phyloP scores from a whole-genome alignment of 2,888 invertebrate genomes.

The Heliconius ethilla region DNA sequence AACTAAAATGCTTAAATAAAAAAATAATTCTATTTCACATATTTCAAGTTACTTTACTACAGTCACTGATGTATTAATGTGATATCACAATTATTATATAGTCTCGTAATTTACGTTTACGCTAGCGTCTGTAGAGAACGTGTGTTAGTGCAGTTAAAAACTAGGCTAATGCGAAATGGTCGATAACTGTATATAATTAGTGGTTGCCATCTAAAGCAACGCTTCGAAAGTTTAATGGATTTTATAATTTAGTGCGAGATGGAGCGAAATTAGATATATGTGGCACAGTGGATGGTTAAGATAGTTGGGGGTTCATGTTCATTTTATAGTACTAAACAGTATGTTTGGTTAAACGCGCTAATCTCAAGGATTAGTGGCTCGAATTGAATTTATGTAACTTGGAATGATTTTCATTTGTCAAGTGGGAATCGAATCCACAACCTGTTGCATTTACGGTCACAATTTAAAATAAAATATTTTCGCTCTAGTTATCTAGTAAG shows the following conservation, averaged over 20 bases:
- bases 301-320: background rate
- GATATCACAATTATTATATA: constrained; percentile 13
- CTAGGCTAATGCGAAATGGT: constrained; percentile 47
- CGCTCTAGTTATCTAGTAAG: too few relatives aligned
- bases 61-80: constrained; percentile 5
- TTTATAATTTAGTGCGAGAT: constrained; percentile 15
- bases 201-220: constrained; percentile 28
- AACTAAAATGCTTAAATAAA: constrained; percentile 29
- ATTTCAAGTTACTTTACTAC: constrained; percentile 7
- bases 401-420: too few relatives aligned
- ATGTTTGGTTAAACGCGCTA: background rate
- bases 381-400: background rate
- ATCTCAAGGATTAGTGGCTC: too few relatives aligned
- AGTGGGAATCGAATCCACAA: too few relatives aligned
- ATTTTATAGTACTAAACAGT: background rate
- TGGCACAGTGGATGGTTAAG: background rate
- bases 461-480: too few relatives aligned
- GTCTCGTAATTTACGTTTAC: constrained; percentile 8
- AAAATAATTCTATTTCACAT: background rate
- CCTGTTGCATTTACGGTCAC: too few relatives aligned
- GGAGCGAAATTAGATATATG: background rate
- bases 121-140: constrained; percentile 19
- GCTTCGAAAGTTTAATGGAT: constrained; percentile 26
- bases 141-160: constrained; percentile 41
- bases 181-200: constrained; percentile 48